Percentiles rank a stretch among this genome's conserved stretches.
These are phyloP conservation scores for Bubo scandiacus DNA, from an alignment of 2,113 vertebrate species.

Conservation along the genomic window DNA sequence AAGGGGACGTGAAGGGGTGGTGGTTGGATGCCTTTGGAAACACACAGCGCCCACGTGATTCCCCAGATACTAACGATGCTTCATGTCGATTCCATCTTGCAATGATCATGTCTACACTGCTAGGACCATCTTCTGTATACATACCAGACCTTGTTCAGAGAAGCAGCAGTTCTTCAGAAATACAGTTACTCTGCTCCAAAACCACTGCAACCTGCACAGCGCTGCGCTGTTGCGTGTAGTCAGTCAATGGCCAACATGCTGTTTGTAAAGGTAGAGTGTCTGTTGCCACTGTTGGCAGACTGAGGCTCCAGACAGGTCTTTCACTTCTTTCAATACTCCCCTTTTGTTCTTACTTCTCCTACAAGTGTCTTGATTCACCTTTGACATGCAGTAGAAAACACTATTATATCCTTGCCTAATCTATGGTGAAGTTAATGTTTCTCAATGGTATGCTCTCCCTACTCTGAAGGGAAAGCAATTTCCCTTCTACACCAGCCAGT, in stretches of 20 bases:
- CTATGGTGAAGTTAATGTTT: neutral
- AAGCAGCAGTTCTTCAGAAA: neutral
- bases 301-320: neutral
- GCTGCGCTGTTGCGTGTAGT: neutral
- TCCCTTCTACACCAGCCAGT: neutral
- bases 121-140: neutral
- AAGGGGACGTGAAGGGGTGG: accelerated
- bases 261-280: neutral
- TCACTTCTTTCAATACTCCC: neutral
- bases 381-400: neutral
- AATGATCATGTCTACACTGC: neutral
- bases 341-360: neutral
- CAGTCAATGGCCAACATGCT: neutral
- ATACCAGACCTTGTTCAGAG: neutral
- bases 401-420: neutral
- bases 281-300: neutral
- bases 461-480: neutral
- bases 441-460: neutral
- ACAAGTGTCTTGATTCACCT: neutral
- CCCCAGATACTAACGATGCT: neutral
- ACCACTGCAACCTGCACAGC: neutral
- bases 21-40: neutral
- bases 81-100: neutral
- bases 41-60: neutral
- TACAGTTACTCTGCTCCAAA: neutral